Evolutionary conservation across 2,797 vertebrate genomes (phyloP).

Genomic region (Poecilia picta): DNA sequence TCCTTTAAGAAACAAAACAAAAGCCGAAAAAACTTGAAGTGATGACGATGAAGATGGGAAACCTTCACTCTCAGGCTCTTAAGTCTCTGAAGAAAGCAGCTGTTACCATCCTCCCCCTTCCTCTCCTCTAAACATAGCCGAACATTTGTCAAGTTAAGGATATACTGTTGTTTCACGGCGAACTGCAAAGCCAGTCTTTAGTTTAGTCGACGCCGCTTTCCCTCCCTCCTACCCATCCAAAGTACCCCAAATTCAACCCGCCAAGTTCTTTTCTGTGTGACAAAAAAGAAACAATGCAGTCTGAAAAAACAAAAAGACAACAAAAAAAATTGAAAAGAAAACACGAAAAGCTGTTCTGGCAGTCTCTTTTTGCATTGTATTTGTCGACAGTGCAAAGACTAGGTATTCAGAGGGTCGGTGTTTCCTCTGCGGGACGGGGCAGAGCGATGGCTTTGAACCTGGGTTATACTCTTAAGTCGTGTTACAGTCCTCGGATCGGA

Average conservation of each 20-base stretch:
- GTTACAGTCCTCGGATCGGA: conserved; percentile 78
- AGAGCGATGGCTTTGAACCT: conserved; percentile 88
- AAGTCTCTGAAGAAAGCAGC: conserved; percentile 78
- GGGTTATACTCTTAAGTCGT: conserved; percentile 74
- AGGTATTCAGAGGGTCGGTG: conserved; percentile 78
- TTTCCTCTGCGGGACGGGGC: conserved; percentile 72
- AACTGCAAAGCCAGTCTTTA: conserved; percentile 61
- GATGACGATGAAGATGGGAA: conserved; percentile 58
- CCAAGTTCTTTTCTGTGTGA: conserved; percentile 71
- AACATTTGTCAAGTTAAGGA: conserved; percentile 77
- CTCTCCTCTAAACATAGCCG: conserved; percentile 69
- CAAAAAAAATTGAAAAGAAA: neutral
- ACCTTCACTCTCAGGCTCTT: conserved; percentile 71
- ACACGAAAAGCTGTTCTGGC: conserved; percentile 67
- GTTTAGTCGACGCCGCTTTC: conserved; percentile 66
- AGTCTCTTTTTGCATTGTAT: conserved; percentile 80
- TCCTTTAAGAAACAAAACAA: conserved; percentile 48
- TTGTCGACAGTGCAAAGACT: conserved; percentile 83
- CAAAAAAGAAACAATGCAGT: conserved; percentile 66
- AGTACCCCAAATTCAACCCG: conserved; percentile 43
- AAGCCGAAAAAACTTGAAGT: conserved; percentile 12
- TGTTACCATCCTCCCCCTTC: conserved; percentile 69
- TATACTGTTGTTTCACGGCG: conserved; percentile 71
- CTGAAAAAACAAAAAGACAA: conserved; percentile 40
- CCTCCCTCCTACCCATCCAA: conserved; percentile 55